These are phyloP conservation scores for Drosophila dives DNA, from an alignment of 2,888 invertebrate species.

Conservation along the genomic window DNA sequence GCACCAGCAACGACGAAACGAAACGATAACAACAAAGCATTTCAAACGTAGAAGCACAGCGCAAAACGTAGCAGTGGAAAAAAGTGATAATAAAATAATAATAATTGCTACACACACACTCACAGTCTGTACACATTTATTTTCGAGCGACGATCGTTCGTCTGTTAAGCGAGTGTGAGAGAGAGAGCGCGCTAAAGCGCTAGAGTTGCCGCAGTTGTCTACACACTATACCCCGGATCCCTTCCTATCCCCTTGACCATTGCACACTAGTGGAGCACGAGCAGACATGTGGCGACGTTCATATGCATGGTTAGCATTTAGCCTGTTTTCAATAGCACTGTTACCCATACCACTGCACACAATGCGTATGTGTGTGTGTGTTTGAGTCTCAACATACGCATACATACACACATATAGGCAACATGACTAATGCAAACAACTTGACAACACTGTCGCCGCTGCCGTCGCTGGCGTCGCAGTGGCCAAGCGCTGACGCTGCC, in stretches of 20 bases:
- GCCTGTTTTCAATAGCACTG: conserved; percentile 46
- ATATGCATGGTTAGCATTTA: conserved; percentile 31
- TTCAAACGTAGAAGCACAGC: conserved; percentile 70
- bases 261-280: conserved; percentile 56
- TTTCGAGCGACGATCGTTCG: conserved; percentile 28
- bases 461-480: conserved; percentile 38
- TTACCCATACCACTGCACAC: conserved; percentile 21
- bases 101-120: conserved; percentile 69
- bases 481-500: conserved; percentile 47
- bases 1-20: conserved; percentile 69
- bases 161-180: conserved; percentile 4
- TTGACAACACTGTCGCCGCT: conserved; percentile 73
- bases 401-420: conserved; percentile 23
- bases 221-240: conserved; percentile 35
- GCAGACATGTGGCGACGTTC: conserved; percentile 67
- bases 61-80: conserved; percentile 68
- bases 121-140: conserved; percentile 4
- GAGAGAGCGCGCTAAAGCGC: conserved; percentile 40
- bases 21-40: conserved; percentile 73
- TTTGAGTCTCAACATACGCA: conserved; percentile 3
- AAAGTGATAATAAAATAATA: conserved; percentile 81
- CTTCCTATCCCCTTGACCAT: conserved; percentile 1
- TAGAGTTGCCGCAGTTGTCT: conserved; percentile 75
- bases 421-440: conserved; percentile 77
- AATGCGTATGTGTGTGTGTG: conserved; percentile 11